Base-by-base conservation (phyloP, 2,888 invertebrate genomes). In the Parthenolecanium corni region DNA sequence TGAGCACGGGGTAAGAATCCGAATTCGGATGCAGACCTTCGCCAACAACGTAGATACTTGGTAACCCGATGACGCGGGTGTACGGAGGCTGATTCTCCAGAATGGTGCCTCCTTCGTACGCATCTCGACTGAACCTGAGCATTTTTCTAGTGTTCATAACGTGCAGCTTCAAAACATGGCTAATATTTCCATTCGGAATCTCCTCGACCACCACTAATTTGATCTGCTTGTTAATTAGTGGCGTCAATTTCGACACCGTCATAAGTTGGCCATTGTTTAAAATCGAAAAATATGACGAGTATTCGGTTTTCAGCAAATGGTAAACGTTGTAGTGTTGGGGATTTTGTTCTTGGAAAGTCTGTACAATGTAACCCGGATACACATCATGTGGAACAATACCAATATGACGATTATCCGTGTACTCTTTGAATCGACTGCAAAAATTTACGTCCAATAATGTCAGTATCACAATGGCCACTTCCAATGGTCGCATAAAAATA, bases 201-300 rank as follows among this genome's bases (percentile, higher is more conserved):
- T 89, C 86, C 72, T 90, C 89, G 63, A 89, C 76, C 20, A 91
- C 83, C 58, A 89, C 81, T 64, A 91, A 79, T 72, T 88, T 84
- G 24, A 91, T 84, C 0, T 88, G 87, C 67, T 82, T 81, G 73
- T 90, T 85, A 65, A 89, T 82, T 66, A 92, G 76, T 14, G 89
- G 87, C 58, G 84, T 82, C 46, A 92, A 79, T 71, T 90, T 89
- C 42, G 88, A 83, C 24, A 89, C 91, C 51, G 91, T 91, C 90
- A 92, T 93, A 64, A 93, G 83, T 64, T 90, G 81, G 57, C 92
- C 92, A 73, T 90, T 86, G 68, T 85, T 84, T 64, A 92, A 80
- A 68, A 92, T 84, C 11, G 92, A 86, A 74, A 93, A 92, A 75
- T 85, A 91, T 68, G 87, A 82, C 52, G 86, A 85, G 73, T 82